phyloP scores from a whole-genome alignment of 2,888 invertebrate species.

The Dynastes tityus region DNA sequence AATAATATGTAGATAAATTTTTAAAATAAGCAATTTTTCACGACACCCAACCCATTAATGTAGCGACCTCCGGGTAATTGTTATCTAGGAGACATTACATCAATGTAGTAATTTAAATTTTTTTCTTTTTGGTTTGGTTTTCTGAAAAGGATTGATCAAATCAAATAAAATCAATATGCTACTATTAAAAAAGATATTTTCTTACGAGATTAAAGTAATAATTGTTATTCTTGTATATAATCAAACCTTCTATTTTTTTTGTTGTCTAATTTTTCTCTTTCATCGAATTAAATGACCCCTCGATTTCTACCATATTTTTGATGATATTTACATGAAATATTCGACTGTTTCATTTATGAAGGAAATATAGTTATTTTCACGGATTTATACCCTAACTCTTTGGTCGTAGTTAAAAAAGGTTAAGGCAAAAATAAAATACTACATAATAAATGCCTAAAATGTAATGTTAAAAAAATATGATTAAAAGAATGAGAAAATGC shows the following conservation, averaged over 20 bases:
- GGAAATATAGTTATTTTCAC: not conserved
- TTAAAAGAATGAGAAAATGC: not conserved
- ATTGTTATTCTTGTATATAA: too few species aligned
- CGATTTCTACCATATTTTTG: not conserved
- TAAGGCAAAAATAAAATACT: conserved; percentile 3
- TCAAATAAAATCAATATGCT: not conserved
- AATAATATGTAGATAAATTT: conserved; percentile 11
- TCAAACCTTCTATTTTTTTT: not conserved
- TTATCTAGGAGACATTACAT: not conserved
- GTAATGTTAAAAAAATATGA: conserved; percentile 4
- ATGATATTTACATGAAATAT: conserved; percentile 13
- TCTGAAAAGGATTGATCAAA: conserved; percentile 17
- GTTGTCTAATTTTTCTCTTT: not conserved
- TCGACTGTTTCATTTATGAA: not conserved
- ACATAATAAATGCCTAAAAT: not conserved
- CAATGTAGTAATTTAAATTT: not conserved
- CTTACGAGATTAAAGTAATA: too few species aligned
- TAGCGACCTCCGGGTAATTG: too few species aligned
- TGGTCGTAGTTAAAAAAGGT: conserved; percentile 10
- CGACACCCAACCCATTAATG: too few species aligned
- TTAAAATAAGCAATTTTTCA: too few species aligned
- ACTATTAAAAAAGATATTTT: not conserved
- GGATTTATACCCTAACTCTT: not conserved
- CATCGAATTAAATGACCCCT: not conserved
- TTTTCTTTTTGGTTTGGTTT: not conserved